phyloP scores from a whole-genome alignment of 2,888 invertebrate species.

The Platycheirus rosarum region DNA sequence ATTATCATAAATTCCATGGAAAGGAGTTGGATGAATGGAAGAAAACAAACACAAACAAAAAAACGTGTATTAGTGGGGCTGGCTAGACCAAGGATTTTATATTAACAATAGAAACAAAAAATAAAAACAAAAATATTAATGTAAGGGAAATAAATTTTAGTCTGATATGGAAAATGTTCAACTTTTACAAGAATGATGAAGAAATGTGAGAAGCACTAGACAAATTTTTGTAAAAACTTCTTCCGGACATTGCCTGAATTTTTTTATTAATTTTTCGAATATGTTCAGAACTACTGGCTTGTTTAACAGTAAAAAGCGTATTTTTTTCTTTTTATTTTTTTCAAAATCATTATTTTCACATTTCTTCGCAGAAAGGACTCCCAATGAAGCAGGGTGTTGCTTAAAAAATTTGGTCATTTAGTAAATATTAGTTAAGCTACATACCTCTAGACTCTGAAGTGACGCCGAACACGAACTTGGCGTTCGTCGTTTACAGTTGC shows the following conservation, averaged over 20 bases:
- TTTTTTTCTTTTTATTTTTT: too few relatives aligned
- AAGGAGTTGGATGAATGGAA: conserved; percentile 18
- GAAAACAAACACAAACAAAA: conserved; percentile 56
- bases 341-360: conserved; percentile 10
- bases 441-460: conserved; percentile 75
- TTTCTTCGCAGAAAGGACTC: neutral
- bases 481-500: conserved; percentile 54
- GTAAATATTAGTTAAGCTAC: conserved; percentile 40
- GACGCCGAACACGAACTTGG: conserved; percentile 73
- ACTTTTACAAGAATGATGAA: too few relatives aligned
- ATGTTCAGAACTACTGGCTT: too few relatives aligned
- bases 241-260: too few relatives aligned
- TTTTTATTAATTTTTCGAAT: too few relatives aligned
- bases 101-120: conserved; percentile 47
- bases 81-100: conserved; percentile 38
- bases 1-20: conserved; percentile 8
- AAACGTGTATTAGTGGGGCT: conserved; percentile 51
- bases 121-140: neutral
- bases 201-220: too few relatives aligned
- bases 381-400: neutral
- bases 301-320: too few relatives aligned
- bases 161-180: too few relatives aligned
- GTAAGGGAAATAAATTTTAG: too few relatives aligned
- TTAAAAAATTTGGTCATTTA: conserved; percentile 5
- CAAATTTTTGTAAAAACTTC: too few relatives aligned